These are phyloP conservation scores for Seriola quinqueradiata DNA, from an alignment of 2,113 vertebrate genomes.

Conservation along the genomic window DNA sequence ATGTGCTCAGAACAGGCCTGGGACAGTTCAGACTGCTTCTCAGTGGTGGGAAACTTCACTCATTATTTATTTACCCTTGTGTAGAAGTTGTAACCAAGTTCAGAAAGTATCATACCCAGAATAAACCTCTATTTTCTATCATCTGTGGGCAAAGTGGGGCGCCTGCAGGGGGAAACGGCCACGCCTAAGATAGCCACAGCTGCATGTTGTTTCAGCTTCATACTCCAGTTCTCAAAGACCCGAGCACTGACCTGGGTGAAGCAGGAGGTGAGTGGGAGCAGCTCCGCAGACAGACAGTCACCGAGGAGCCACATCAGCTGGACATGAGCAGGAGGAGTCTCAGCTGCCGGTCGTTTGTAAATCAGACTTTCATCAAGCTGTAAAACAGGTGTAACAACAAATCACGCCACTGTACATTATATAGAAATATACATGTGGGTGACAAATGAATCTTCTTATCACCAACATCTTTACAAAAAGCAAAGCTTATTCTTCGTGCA, in stretches of 20 bases:
- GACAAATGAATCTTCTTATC: too few relatives aligned
- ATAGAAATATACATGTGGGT: too few relatives aligned
- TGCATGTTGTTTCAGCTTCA: constrained; percentile 2
- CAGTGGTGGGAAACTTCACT: neutral
- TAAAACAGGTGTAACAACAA: neutral
- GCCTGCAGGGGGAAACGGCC: neutral
- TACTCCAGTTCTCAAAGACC: neutral
- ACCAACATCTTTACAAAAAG: too few relatives aligned
- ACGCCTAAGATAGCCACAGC: neutral
- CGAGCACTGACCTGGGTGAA: constrained; percentile 2
- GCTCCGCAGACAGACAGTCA: neutral
- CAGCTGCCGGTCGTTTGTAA: too few relatives aligned
- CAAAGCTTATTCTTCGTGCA: too few relatives aligned
- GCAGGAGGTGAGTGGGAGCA: neutral
- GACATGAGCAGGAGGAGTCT: neutral
- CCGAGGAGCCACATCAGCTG: neutral
- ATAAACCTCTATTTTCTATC: too few relatives aligned
- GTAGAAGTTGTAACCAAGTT: too few relatives aligned
- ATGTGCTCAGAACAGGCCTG: neutral
- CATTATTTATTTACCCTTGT: too few relatives aligned
- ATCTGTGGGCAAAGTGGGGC: neutral
- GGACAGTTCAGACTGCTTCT: neutral
- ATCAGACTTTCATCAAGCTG: neutral
- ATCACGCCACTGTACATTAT: too few relatives aligned
- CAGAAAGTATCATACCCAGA: too few relatives aligned